These are phyloP conservation scores for Hippocampus kuda DNA, from an alignment of 2,797 vertebrate genomes.

Conservation along the genomic window DNA sequence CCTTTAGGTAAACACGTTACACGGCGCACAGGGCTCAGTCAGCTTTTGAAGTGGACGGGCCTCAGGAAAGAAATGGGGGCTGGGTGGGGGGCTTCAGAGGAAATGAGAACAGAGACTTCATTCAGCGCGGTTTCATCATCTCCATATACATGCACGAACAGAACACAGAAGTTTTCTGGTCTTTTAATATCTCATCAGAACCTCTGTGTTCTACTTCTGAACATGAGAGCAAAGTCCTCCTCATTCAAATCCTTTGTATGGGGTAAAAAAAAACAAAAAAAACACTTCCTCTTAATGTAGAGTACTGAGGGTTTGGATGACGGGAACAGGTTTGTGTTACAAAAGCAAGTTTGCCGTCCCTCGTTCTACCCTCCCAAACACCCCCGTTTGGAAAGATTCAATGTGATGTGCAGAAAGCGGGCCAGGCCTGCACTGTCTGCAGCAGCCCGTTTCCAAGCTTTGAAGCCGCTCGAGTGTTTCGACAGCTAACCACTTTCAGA, in stretches of 20 bases:
- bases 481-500: constrained; percentile 77
- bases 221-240: constrained; percentile 9
- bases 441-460: constrained; percentile 54
- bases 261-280: constrained; percentile 32
- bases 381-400: constrained; percentile 48
- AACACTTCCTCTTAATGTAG: constrained; percentile 35
- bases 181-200: constrained; percentile 33
- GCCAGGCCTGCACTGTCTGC: constrained; percentile 59
- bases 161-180: constrained; percentile 47
- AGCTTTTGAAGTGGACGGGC: constrained; percentile 64
- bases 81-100: constrained; percentile 47
- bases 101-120: constrained; percentile 66
- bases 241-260: constrained; percentile 22
- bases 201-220: constrained; percentile 5
- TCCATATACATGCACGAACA: constrained; percentile 46
- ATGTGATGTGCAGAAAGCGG: constrained; percentile 55
- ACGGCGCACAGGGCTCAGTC: constrained; percentile 59
- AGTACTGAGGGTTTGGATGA: constrained; percentile 49
- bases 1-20: constrained; percentile 66
- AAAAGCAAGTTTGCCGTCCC: constrained; percentile 59
- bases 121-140: constrained; percentile 57
- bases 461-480: constrained; percentile 71
- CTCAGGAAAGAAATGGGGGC: constrained; percentile 54
- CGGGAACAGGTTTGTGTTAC: constrained; percentile 54
- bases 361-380: constrained; percentile 56